These are phyloP conservation scores for Metalampra italica DNA, from an alignment of 2,888 invertebrate genomes.

Conservation along the genomic window DNA sequence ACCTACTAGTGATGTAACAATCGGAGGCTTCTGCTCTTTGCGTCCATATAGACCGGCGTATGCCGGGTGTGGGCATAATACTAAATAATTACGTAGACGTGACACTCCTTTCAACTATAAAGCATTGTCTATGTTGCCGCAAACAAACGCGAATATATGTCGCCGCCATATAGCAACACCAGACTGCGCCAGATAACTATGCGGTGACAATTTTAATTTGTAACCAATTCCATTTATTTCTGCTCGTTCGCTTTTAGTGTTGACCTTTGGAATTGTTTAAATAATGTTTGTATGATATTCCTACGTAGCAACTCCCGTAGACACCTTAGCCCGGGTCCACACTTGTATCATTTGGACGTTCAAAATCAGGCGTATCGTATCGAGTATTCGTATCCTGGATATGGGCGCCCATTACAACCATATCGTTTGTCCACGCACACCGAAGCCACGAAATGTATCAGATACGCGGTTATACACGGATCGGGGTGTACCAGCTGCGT, in stretches of 20 bases:
- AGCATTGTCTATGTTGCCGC: slow-evolving; percentile 6
- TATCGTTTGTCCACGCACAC: no score
- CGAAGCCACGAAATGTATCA: no score
- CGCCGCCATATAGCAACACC: background rate
- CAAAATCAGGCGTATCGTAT: no score
- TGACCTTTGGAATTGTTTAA: background rate
- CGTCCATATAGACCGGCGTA: slow-evolving; percentile 17
- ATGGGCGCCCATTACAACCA: no score
- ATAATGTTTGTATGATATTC: background rate
- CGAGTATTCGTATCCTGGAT: no score
- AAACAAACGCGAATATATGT: background rate
- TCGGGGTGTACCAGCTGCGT: no score
- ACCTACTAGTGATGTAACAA: slow-evolving; percentile 14
- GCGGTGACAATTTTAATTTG: background rate
- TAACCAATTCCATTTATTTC: background rate
- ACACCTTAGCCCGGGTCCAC: no score
- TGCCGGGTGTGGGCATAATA: slow-evolving; percentile 10
- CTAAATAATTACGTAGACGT: slow-evolving; percentile 10
- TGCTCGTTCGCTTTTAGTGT: slow-evolving; percentile 5
- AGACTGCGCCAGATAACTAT: slow-evolving; percentile 5
- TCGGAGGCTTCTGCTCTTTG: slow-evolving; percentile 31
- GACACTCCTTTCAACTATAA: slow-evolving; percentile 6
- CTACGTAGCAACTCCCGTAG: slow-evolving; percentile 1
- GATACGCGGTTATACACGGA: no score
- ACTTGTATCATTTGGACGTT: no score